Percentiles rank a stretch among this genome's conserved stretches.
Evolutionary conservation across 1,140 invertebrate genomes (phyloP).

Genomic region (Bombus waltoni): DNA sequence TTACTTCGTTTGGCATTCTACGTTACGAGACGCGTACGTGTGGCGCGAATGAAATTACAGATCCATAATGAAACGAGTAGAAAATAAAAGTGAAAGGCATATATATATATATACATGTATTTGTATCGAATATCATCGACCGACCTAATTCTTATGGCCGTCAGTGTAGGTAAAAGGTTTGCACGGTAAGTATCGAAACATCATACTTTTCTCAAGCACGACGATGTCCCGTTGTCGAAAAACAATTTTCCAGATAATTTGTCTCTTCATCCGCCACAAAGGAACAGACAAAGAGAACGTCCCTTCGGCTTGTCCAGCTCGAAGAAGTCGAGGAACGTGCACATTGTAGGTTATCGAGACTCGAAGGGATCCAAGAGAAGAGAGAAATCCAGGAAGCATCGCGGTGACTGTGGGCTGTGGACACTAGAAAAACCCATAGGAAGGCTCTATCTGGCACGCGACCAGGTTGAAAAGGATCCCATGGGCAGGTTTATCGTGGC

Average conservation of each 20-base stretch:
- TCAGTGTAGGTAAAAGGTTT: too few species aligned
- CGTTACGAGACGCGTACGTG: too few species aligned
- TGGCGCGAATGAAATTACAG: too few species aligned
- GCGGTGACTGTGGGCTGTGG: not conserved
- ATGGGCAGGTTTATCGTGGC: slow-evolving; percentile 58
- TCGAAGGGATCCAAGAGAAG: not conserved
- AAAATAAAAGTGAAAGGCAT: too few species aligned
- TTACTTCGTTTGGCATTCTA: too few species aligned
- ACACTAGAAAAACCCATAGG: not conserved
- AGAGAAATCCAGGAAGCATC: not conserved
- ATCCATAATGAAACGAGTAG: too few species aligned
- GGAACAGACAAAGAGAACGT: not conserved
- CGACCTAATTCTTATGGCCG: too few species aligned
- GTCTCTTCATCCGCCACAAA: not conserved
- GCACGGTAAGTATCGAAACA: too few species aligned
- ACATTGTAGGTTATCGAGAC: not conserved
- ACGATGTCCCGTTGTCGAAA: not conserved
- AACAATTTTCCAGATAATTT: not conserved
- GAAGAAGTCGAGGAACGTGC: not conserved
- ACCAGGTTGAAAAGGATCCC: slow-evolving; percentile 62
- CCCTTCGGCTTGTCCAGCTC: not conserved
- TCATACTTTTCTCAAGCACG: too few species aligned
- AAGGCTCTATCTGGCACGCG: slow-evolving; percentile 66
- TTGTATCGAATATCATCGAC: too few species aligned
- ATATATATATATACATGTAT: too few species aligned